These are phyloP conservation scores for Ibycter americanus DNA, from an alignment of 2,797 vertebrate genomes.

Conservation along the genomic window DNA sequence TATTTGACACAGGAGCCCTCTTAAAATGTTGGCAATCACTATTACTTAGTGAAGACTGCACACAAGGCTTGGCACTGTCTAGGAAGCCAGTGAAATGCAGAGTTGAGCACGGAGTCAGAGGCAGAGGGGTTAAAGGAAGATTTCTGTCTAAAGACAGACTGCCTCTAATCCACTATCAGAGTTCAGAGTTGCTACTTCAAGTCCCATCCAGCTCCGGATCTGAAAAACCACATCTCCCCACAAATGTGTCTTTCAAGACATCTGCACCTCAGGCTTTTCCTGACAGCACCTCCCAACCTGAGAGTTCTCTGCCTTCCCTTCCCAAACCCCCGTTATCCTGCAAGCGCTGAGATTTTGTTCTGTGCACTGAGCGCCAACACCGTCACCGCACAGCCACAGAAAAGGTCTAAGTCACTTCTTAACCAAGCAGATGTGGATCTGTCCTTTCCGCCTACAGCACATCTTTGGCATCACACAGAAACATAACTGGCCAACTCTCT, in stretches of 20 bases:
- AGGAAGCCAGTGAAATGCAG: background rate
- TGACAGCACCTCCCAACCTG: background rate
- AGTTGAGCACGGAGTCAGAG: fast-evolving
- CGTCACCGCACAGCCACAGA: background rate
- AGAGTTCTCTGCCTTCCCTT: background rate
- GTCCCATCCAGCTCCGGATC: background rate
- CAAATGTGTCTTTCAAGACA: background rate
- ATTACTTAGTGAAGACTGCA: background rate
- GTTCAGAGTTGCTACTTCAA: background rate
- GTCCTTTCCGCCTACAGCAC: background rate
- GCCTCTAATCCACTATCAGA: background rate
- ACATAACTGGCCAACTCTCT: background rate
- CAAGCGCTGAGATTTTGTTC: fast-evolving
- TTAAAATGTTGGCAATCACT: background rate
- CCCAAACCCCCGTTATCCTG: background rate
- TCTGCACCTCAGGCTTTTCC: background rate
- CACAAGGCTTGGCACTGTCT: background rate
- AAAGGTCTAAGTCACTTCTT: background rate
- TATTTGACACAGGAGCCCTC: background rate
- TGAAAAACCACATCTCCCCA: background rate
- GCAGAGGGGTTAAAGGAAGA: background rate
- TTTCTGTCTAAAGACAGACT: background rate
- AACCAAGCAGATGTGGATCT: background rate
- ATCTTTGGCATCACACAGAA: background rate
- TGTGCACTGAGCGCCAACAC: background rate